Conservation (phyloP, 2,888 invertebrate species). For the Julus scandinavius region DNA sequence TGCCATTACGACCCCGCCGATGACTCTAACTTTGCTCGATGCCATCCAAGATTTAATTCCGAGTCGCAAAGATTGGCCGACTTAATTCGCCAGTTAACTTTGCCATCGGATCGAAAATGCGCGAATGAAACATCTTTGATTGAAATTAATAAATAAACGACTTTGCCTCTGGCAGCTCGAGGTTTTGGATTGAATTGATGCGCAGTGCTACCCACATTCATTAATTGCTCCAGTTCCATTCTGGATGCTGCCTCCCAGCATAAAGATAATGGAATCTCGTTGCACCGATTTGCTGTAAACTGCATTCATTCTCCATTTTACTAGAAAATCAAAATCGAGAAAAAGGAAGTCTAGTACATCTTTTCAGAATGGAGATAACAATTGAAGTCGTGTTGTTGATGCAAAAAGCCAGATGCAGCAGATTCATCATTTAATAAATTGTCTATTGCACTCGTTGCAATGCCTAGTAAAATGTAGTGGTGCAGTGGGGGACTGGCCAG, state of each 20-base stretch:
- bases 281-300: not conserved
- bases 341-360: not conserved
- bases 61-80: not conserved
- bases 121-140: constrained; percentile 30
- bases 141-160: constrained; percentile 42
- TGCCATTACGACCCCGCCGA: not conserved
- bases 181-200: constrained; percentile 15
- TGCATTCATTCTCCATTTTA: not conserved
- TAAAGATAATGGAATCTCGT: not conserved
- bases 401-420: too few relatives aligned
- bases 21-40: not conserved
- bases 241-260: not conserved
- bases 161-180: not conserved
- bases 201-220: not conserved
- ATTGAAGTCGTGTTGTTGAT: too few relatives aligned
- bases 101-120: constrained; percentile 20
- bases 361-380: not conserved
- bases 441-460: too few relatives aligned
- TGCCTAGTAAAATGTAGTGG: too few relatives aligned
- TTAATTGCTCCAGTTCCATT: not conserved
- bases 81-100: constrained; percentile 16
- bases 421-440: too few relatives aligned
- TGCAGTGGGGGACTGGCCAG: too few relatives aligned
- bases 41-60: not conserved
- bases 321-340: not conserved